Evolutionary conservation across 2,113 vertebrate genomes (phyloP).

Genomic region (Microtus oregoni): DNA sequence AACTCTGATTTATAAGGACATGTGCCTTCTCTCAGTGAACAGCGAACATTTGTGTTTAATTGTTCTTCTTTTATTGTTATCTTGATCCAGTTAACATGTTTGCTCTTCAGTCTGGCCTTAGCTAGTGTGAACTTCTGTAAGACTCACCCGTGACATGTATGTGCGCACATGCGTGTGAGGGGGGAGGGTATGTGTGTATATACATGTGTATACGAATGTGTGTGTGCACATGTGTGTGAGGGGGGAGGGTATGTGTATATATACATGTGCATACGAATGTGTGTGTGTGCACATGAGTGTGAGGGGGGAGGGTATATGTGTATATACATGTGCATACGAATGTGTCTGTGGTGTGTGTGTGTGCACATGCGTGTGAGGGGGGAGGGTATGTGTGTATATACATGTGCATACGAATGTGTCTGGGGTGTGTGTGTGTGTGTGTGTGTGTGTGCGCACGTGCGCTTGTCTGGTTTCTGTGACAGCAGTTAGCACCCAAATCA

Average conservation of each 20-base stretch:
- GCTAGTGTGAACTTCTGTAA: neutral
- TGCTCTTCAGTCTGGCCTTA: neutral
- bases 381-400: too few species aligned
- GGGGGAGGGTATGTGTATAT: too few species aligned
- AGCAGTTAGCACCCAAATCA: neutral
- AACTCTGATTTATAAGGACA: slow-evolving; percentile 35
- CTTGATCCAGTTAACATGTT: neutral
- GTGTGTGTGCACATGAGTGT: too few species aligned
- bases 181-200: neutral
- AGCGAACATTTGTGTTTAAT: slow-evolving; percentile 16
- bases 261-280: too few species aligned
- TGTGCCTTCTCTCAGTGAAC: neutral
- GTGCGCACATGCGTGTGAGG: too few species aligned
- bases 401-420: too few species aligned
- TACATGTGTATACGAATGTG: neutral
- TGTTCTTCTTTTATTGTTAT: neutral
- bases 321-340: too few species aligned
- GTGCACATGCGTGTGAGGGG: too few species aligned
- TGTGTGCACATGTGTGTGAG: neutral
- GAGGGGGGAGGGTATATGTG: too few species aligned
- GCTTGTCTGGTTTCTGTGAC: neutral
- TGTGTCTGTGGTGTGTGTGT: too few species aligned
- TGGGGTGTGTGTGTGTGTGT: too few species aligned
- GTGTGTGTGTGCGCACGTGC: neutral
- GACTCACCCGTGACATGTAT: neutral